Conservation (phyloP, 2,113 vertebrate genomes). For the Melanostigma gelatinosum region DNA sequence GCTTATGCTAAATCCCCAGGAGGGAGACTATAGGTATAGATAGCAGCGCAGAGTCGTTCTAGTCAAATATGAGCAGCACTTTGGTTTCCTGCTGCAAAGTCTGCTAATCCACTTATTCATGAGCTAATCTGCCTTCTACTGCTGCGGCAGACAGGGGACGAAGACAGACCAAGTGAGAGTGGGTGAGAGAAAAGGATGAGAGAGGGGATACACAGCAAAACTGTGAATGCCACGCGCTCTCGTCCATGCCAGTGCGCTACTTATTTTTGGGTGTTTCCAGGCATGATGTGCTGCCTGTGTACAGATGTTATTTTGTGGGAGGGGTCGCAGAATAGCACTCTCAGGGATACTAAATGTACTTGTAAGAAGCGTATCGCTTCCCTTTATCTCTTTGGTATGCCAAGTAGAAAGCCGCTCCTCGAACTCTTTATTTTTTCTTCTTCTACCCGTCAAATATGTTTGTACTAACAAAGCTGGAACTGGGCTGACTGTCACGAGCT, state of each 20-base stretch:
- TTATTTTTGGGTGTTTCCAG: slow-evolving; percentile 66
- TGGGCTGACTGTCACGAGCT: slow-evolving; percentile 45
- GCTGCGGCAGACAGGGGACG: slow-evolving; percentile 77
- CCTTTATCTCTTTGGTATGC: slow-evolving; percentile 32
- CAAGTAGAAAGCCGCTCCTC: slow-evolving; percentile 19
- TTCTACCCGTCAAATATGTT: slow-evolving; percentile 26
- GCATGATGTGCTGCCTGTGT: slow-evolving; percentile 36
- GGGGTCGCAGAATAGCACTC: slow-evolving; percentile 37
- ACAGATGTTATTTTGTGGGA: slow-evolving; percentile 34
- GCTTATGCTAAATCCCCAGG: slow-evolving; percentile 81
- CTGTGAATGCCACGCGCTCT: slow-evolving; percentile 54
- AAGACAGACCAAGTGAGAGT: slow-evolving; percentile 64
- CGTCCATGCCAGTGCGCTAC: slow-evolving; percentile 39
- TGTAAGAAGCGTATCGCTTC: slow-evolving; percentile 30
- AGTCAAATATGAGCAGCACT: slow-evolving; percentile 86
- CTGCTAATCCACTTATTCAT: slow-evolving; percentile 88
- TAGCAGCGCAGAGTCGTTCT: slow-evolving; percentile 79
- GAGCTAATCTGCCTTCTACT: slow-evolving; percentile 85
- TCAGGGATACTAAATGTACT: slow-evolving; percentile 14
- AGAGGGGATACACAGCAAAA: slow-evolving; percentile 48
- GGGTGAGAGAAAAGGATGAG: slow-evolving; percentile 65
- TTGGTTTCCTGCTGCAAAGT: slow-evolving; percentile 86
- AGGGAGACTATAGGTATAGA: slow-evolving; percentile 84
- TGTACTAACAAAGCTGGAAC: slow-evolving; percentile 52
- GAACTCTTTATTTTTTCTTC: background rate